Base-by-base conservation (phyloP, 1,140 invertebrate genomes). In the Lordiphosa clarofinis region DNA sequence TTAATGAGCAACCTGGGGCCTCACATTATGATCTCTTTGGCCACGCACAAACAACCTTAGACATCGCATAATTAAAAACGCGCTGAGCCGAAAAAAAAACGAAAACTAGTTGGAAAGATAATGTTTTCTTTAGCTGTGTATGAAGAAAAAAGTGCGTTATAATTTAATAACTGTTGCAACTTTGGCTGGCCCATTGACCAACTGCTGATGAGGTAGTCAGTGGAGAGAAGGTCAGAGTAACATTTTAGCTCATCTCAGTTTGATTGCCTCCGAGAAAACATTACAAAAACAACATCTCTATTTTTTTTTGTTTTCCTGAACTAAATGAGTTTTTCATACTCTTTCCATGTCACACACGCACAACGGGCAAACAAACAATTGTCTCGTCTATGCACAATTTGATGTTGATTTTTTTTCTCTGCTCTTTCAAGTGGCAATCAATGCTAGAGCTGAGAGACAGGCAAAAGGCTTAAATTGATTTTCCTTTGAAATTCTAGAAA, bases 381-480 rank as follows among this genome's bases (percentile, higher is more conserved):
- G 11, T 31, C 31, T 46, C 11, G 11, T 31, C 7, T 12, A 4
- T 31, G 2, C 21, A 28, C 24, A 28, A 28, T 28, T 28, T 19
- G 13, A 15, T 13, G 3, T 40, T 40, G 43, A 24, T 35, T 12
- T 36, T 52, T 36, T 56, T 33, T 50, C 42, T 12, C 11, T 44
- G 4, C 13, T 15, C 13, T 52, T 49, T 44, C 49, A 47, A 72
- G 56, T 62, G 75, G 44, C 75, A 79, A 75, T 81, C 75, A 79
- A 81, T 75, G 54, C 49, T 21, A 21, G 31, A 31, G 28, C 21
- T 28, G 24, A 31, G 55, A n/a, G 24, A 28, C 24, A 28, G 28
- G 44, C 40, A 31, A 66, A 68, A 69, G 65, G 49, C 65, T 69
- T 69, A 82, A 82, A 82, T 82, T 76, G 76, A 82, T 84, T 72